Evolutionary conservation across 2,113 vertebrate genomes (phyloP).

Genomic region (Myrmophylax atrothorax): DNA sequence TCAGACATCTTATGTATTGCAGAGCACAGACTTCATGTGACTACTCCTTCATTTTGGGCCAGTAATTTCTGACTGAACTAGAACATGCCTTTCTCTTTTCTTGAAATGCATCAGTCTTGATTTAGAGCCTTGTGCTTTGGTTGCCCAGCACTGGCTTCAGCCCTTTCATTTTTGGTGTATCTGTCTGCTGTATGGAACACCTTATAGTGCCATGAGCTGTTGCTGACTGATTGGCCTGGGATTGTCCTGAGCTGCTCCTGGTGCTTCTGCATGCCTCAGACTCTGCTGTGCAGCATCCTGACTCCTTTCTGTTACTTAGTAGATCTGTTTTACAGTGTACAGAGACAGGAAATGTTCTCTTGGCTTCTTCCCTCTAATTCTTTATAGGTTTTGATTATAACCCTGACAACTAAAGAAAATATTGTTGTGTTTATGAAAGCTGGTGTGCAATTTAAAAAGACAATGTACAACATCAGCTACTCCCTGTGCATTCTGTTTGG

Average conservation of each 20-base stretch:
- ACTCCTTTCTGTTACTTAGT: background rate
- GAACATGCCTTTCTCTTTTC: background rate
- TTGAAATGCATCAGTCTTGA: background rate
- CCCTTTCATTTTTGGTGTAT: background rate
- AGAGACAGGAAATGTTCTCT: background rate
- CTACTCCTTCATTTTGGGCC: background rate
- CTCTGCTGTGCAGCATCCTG: background rate
- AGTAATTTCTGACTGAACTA: conserved; percentile 6
- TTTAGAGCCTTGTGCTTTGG: background rate
- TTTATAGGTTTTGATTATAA: background rate
- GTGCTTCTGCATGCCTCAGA: background rate
- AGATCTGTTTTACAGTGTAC: background rate
- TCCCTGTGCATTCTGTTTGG: background rate
- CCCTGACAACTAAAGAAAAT: background rate
- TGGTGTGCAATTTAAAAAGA: background rate
- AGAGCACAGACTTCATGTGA: background rate
- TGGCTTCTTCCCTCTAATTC: background rate
- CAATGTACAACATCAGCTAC: background rate
- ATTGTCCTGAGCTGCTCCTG: background rate
- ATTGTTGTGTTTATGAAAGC: background rate
- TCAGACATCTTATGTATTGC: background rate
- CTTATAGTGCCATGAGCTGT: background rate
- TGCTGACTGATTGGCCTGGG: background rate
- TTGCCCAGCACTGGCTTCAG: background rate
- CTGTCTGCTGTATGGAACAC: background rate